A percentile compares a stretch with the other conserved stretches of the same genome.
phyloP scores from a whole-genome alignment of 1,140 invertebrate species.

The Eriocheir sinensis region DNA sequence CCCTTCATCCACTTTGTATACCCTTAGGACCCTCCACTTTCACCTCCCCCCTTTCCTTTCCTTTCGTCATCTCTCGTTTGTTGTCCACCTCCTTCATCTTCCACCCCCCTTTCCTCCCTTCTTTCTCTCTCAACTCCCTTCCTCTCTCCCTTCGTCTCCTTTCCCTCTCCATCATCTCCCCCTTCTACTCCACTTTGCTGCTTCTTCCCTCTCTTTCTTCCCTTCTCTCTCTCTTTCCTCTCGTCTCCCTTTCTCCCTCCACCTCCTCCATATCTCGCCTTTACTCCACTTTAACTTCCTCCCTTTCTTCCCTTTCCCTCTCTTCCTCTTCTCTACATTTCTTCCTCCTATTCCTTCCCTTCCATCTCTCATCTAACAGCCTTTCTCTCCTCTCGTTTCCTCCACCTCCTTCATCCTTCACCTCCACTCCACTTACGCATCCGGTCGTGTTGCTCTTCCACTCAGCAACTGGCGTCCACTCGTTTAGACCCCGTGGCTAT shows the following conservation, averaged over 20 bases:
- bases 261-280: not conserved
- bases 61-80: no score
- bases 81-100: no score
- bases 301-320: not conserved
- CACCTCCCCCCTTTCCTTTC: no score
- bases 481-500: not conserved
- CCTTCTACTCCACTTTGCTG: not conserved
- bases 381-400: not conserved
- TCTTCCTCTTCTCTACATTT: not conserved
- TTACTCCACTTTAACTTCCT: not conserved
- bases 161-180: no score
- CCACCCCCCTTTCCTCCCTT: no score
- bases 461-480: not conserved
- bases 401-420: not conserved
- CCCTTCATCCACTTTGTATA: not conserved
- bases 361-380: slow-evolving; percentile 20
- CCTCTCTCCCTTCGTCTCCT: slow-evolving; percentile 40
- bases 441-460: not conserved
- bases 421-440: not conserved
- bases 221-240: not conserved
- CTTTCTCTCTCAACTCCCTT: not conserved
- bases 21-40: no score
- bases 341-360: not conserved
- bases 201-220: not conserved
- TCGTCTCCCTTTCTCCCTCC: slow-evolving; percentile 33